Base-by-base conservation (phyloP, 2,797 vertebrate species). In the Mormyrus proboscirostris region DNA sequence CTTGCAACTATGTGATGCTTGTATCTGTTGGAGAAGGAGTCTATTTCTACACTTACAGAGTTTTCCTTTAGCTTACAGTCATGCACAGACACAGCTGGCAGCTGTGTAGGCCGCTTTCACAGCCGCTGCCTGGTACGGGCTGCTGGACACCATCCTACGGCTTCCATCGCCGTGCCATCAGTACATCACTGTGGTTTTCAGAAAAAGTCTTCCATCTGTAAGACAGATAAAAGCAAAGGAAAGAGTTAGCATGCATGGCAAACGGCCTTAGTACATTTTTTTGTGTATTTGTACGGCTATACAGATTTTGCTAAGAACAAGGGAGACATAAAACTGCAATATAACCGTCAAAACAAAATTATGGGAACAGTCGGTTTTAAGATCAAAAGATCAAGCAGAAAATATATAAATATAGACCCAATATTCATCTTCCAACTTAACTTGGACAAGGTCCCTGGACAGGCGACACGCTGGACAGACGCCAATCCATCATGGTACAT, bases 171-270 rank as follows among this genome's bases (percentile, higher is more conserved):
- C 88, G 90, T 91, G 94, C 93, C 95, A 94, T 99, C 97, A 99
- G 94, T 99, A 99, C 98, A 99, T 99, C 96, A 99, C 98, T 91
- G 98, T 97, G 94, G 97, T 99, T 97, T 99, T 99, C 97, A 99
- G 97, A 97, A 99, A 99, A 95, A 99, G 97, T 96, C 98, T 97
- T 96, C 98, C 98, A 97, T 99, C 98, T 99, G 96, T 93, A 97
- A 97, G 69, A 92, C 2, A 92, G 94, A 2, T 51, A 91, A 5
- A 93, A 93, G 90, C 93, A 90, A 93, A 1, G 92, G 89, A 89
- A 76, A 41, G 41, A 9, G 44, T 50, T 10, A 84, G 2, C n/a
- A 25, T 49, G 44, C 19, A 19, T 16, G 73, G 38, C 2, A 41
- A 7, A 76, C 3, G 5, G 33, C 69, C 33, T 7, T 41, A 41